A percentile compares a stretch with the other conserved stretches of the same genome.
Evolutionary conservation across 2,113 vertebrate species (phyloP).

Genomic region (Heloderma charlesbogerti): DNA sequence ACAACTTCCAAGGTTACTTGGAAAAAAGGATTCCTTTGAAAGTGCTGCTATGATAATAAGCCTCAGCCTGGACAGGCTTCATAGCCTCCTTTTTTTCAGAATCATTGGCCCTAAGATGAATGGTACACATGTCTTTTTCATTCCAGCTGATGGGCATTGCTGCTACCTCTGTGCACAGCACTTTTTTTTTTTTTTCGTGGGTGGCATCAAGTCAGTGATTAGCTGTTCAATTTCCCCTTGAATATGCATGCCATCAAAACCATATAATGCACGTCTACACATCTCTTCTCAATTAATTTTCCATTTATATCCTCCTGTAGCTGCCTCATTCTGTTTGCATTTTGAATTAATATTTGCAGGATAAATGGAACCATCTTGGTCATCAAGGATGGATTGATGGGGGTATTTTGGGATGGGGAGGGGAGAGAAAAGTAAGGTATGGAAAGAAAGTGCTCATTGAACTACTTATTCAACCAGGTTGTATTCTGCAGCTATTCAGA

Average conservation of each 20-base stretch:
- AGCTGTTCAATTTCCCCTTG: constrained; percentile 41
- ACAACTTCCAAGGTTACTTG: background rate
- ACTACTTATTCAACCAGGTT: constrained; percentile 26
- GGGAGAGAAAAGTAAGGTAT: constrained; percentile 33
- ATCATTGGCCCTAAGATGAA: background rate
- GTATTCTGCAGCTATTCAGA: constrained; percentile 50
- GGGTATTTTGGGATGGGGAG: background rate
- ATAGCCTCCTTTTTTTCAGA: background rate
- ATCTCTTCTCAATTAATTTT: constrained; percentile 71
- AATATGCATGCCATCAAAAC: constrained; percentile 48
- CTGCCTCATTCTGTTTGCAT: constrained; percentile 70
- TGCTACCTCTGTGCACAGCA: background rate
- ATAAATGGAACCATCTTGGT: constrained; percentile 69
- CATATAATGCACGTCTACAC: constrained; percentile 15
- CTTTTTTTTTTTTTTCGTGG: constrained; percentile 23
- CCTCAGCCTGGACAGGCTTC: background rate
- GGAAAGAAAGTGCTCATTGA: constrained; percentile 36
- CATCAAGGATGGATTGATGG: constrained; percentile 39
- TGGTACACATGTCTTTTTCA: background rate
- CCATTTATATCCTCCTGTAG: constrained; percentile 62
- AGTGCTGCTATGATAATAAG: background rate
- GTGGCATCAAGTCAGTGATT: constrained; percentile 36
- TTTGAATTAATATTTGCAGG: constrained; percentile 76
- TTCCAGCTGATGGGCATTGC: constrained; percentile 7
- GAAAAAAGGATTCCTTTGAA: background rate